These are phyloP conservation scores for Asobara japonica DNA, from an alignment of 1,140 invertebrate species.

Conservation along the genomic window DNA sequence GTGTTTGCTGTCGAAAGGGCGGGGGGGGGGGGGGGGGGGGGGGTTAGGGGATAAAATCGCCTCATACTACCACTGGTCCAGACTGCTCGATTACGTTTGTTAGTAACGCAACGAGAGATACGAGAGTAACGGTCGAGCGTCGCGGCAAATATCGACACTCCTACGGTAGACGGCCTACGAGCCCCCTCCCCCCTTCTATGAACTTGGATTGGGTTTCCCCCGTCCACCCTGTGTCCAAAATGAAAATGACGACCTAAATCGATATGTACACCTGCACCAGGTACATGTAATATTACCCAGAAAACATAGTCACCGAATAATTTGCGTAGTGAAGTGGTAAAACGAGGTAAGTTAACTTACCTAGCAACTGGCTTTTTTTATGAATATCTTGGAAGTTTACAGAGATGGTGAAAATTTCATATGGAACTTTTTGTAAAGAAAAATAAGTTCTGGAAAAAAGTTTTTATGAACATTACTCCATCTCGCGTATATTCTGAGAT, in stretches of 20 bases:
- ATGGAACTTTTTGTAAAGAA: too few relatives aligned
- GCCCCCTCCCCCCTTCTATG: neutral
- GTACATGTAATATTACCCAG: neutral
- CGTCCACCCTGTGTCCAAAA: neutral
- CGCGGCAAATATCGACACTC: constrained; percentile 10
- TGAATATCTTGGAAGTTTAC: too few relatives aligned
- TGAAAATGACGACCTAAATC: neutral
- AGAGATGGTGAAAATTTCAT: too few relatives aligned
- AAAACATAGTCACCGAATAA: neutral
- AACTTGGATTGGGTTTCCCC: neutral
- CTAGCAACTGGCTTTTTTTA: too few relatives aligned
- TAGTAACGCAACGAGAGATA: constrained; percentile 35
- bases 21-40: neutral
- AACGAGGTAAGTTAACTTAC: too few relatives aligned
- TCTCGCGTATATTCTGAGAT: too few relatives aligned
- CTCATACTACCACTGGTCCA: constrained; percentile 7
- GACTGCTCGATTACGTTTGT: constrained; percentile 41
- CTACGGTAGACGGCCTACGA: neutral
- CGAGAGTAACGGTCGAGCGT: constrained; percentile 13
- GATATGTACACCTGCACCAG: neutral
- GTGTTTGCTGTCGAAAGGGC: neutral
- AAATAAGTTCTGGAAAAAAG: too few relatives aligned
- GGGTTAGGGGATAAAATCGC: neutral
- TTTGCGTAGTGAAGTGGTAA: too few relatives aligned
- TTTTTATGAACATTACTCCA: too few relatives aligned